Evolutionary conservation across 1,140 invertebrate genomes (phyloP), one percentile per base, ranked within the genome.

Genomic region (Eumeta japonica): DNA sequence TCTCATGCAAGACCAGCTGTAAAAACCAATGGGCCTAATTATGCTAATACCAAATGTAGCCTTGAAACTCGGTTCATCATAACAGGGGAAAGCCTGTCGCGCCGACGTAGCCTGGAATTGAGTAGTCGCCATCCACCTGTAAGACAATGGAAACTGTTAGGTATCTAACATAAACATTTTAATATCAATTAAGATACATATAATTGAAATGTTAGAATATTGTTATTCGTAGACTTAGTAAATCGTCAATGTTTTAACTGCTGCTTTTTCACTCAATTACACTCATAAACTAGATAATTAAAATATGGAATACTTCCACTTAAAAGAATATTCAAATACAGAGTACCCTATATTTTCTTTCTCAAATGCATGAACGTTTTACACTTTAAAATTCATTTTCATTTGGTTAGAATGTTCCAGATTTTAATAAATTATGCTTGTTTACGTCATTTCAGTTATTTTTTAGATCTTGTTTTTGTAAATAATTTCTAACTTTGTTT

Each of bases 11-110:
- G 57, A 65, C 65, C 65, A 70, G 43, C 63, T 67, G n/a, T 14
- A 44, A 28, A 45, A 55, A 3, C 13, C 28, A 5, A 10, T 36
- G 2, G 60, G 62, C 3, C 58, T 55, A 28, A 49, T 58, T 16
- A 70, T 56, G 2, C 78, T 82, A 1, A 88, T 72, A 10, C 65
- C 50, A 36, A 90, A 94, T 0, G 70, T 82, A 1, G 91, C 86
- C 67, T 93, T 94, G 42, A 91, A 88, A 9, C 79, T 78, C 0
- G 92, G 91, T 48, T 94, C 92, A 55, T 94, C 92, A 56, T 91
- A 94, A 51, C 89, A 92, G 1, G 92, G 92, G 53, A 94, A 94
- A 0, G 88, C 89, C 35, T 78, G 76, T 29, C 92, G 79, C 2
- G 92, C 90, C 43, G 85, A 76, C 3, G 83, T 82, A 1, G 88